A percentile compares a stretch with the other conserved stretches of the same genome.
phyloP scores from a whole-genome alignment of 1,140 invertebrate species.

The Drusus annulatus region DNA sequence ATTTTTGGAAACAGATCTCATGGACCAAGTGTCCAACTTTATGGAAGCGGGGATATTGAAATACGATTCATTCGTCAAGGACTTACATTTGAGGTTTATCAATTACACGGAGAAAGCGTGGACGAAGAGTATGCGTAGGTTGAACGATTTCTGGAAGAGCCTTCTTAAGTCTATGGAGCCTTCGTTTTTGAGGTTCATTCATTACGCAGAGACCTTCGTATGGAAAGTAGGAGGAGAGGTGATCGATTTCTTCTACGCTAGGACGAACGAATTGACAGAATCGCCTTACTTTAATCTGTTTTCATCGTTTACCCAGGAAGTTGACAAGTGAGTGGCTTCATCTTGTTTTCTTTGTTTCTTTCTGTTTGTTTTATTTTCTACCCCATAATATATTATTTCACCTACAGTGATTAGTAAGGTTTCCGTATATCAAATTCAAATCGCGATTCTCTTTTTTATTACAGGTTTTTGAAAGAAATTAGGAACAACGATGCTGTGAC shows the following conservation, averaged over 20 bases:
- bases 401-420: no score
- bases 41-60: constrained; percentile 80
- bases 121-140: constrained; percentile 74
- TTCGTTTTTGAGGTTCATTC: constrained; percentile 80
- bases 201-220: constrained; percentile 81
- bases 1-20: constrained; percentile 80
- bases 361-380: no score
- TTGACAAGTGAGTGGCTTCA: constrained; percentile 72
- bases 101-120: constrained; percentile 82
- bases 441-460: no score
- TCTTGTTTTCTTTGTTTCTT: no score
- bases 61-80: constrained; percentile 84
- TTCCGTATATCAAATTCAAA: neutral
- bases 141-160: constrained; percentile 80
- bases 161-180: constrained; percentile 82
- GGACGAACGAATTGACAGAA: constrained; percentile 83
- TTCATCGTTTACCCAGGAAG: constrained; percentile 83
- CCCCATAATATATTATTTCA: no score
- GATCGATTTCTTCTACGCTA: constrained; percentile 84
- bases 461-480: constrained; percentile 81
- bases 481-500: constrained; percentile 80
- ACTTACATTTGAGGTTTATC: constrained; percentile 83
- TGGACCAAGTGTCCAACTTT: constrained; percentile 77
- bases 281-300: constrained; percentile 86
- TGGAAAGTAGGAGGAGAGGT: constrained; percentile 83